A percentile compares a stretch with the other conserved stretches of the same genome.
These are phyloP conservation scores for Drosophila sordidapex DNA, from an alignment of 2,888 invertebrate genomes.

Conservation along the genomic window DNA sequence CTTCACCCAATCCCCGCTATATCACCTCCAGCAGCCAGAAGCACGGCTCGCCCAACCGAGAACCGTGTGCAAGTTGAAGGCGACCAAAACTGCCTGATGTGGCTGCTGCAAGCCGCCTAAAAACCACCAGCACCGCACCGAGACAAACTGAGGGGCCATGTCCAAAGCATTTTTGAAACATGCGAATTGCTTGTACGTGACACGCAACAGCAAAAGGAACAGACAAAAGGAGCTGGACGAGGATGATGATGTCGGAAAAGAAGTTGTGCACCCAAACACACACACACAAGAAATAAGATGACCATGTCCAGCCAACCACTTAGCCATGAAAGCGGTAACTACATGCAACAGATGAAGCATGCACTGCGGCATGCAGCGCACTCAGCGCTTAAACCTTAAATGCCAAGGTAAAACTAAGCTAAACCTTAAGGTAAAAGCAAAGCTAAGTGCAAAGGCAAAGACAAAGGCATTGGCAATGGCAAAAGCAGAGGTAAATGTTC, in stretches of 20 bases:
- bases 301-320: conserved; percentile 80
- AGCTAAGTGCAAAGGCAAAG: conserved; percentile 23
- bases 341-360: conserved; percentile 81
- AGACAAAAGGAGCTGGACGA: conserved; percentile 46
- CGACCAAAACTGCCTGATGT: conserved; percentile 33
- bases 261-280: conserved; percentile 58
- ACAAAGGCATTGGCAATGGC: conserved; percentile 35
- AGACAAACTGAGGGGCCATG: conserved; percentile 75
- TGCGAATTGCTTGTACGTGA: conserved; percentile 84
- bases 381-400: conserved; percentile 59
- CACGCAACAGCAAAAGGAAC: conserved; percentile 80
- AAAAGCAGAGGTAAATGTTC: conserved; percentile 36
- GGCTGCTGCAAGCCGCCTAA: conserved; percentile 41
- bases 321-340: conserved; percentile 81
- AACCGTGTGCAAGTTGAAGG: conserved; percentile 56
- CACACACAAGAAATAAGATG: conserved; percentile 59
- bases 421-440: conserved; percentile 53
- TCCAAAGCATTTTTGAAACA: conserved; percentile 82
- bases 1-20: conserved; percentile 16
- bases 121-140: conserved; percentile 54
- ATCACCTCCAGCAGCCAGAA: conserved; percentile 18
- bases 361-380: conserved; percentile 75
- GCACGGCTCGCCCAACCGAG: conserved; percentile 11
- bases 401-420: conserved; percentile 62
- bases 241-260: conserved; percentile 10